Base-by-base conservation (phyloP, 2,888 invertebrate genomes). In the Chironomus tentans region DNA sequence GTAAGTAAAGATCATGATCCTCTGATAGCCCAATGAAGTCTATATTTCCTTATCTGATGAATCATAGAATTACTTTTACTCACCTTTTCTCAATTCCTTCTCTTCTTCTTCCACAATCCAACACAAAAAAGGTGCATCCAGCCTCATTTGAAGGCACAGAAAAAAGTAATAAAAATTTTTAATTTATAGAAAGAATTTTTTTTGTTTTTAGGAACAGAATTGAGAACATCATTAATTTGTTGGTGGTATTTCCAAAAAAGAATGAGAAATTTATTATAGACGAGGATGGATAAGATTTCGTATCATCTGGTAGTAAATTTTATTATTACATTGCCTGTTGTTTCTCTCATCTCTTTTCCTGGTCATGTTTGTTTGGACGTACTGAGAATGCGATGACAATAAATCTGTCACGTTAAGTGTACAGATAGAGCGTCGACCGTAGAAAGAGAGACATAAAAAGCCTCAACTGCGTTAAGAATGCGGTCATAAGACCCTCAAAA, bases 251-350 rank as follows among this genome's bases (percentile, higher is more conserved):
- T 74, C 13, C 18, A 56, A 56, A 56, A 56, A n/a, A n/a, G 7
- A 56, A 56, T 15, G 15, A 38, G 28, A 47, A 46, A 38, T 38
- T 56, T 46, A 46, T 47, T 47, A 28, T 15, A 24, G 68, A 28
- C 38, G 28, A 15, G 68, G 7, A 18, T 15, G 70, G 70, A 70
- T 70, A 70, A 70, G 70, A 70, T 72, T 72, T 72, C 72, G 48
- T 65, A 38, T 74, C 74, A 68, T 74, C 68, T 74, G 74, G 74
- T 74, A 74, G 74, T 65, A 47, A 74, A 74, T 74, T 38, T 68
- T 74, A 74, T 74, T 38, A 38, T 56, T 10, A 24, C 65, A 24
- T 21, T 38, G 28, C 71, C 50, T 71, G 71, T 71, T 73, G 50
- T 71, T 71, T 70, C 22, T 15, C 68, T 38, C 13, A 10, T 18